These are phyloP conservation scores for Pseudolycoriella hygida DNA, from an alignment of 2,888 invertebrate genomes.

Conservation along the genomic window DNA sequence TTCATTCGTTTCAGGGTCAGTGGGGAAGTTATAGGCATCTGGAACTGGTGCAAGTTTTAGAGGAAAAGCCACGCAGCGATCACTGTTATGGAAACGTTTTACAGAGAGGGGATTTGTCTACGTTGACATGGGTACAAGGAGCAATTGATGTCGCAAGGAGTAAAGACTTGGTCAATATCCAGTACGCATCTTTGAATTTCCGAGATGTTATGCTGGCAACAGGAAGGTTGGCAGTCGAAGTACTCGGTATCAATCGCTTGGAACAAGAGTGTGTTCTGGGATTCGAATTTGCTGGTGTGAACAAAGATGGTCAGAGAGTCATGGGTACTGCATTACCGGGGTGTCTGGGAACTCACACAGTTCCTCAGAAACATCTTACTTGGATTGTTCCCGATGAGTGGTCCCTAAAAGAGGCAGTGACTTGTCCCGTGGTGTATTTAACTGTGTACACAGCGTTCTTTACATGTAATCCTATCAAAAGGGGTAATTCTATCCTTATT, in stretches of 20 bases:
- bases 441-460: slow-evolving; percentile 40
- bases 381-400: slow-evolving; percentile 58
- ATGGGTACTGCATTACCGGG: slow-evolving; percentile 41
- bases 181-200: slow-evolving; percentile 77
- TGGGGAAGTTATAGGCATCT: slow-evolving; percentile 82
- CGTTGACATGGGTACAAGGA: slow-evolving; percentile 70
- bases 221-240: slow-evolving; percentile 71
- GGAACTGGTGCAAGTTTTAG: slow-evolving; percentile 34
- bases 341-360: slow-evolving; percentile 34
- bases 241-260: slow-evolving; percentile 47
- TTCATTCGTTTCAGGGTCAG: slow-evolving; percentile 20
- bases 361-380: slow-evolving; percentile 6
- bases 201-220: slow-evolving; percentile 89
- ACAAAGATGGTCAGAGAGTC: slow-evolving; percentile 36
- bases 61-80: slow-evolving; percentile 28
- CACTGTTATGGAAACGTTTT: slow-evolving; percentile 64
- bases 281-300: slow-evolving; percentile 47
- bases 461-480: slow-evolving; percentile 19
- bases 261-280: slow-evolving; percentile 49
- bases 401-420: slow-evolving; percentile 56
- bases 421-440: slow-evolving; percentile 62
- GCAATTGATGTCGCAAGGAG: slow-evolving; percentile 34
- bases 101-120: slow-evolving; percentile 71
- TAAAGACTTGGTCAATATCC: slow-evolving; percentile 35
- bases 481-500: slow-evolving; percentile 30